These are phyloP conservation scores for Petrophora chlorosata DNA, from an alignment of 2,888 invertebrate species.

Conservation along the genomic window DNA sequence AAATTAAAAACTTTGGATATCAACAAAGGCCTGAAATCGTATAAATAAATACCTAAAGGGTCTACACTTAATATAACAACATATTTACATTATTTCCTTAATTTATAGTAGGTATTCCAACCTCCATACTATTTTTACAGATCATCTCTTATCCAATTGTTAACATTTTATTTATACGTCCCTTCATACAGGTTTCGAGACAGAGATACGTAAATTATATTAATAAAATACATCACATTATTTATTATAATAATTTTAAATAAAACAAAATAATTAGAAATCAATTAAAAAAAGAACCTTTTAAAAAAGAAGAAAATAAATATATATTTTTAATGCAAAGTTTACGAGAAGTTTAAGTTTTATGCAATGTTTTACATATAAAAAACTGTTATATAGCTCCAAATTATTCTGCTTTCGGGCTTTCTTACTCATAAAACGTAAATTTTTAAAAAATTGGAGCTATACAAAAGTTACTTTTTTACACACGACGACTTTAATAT, in stretches of 20 bases:
- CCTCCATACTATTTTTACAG: constrained; percentile 59
- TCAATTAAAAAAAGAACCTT: too few species aligned
- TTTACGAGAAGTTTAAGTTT: too few species aligned
- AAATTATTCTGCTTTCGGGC: too few species aligned
- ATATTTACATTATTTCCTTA: constrained; percentile 71
- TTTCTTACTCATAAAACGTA: too few species aligned
- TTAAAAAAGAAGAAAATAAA: too few species aligned
- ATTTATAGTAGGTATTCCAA: constrained; percentile 38
- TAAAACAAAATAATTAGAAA: not conserved
- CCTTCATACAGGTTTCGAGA: constrained; percentile 49
- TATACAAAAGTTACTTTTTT: too few species aligned
- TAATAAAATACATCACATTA: too few species aligned
- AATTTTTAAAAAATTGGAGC: too few species aligned
- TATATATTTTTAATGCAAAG: too few species aligned
- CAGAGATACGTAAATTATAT: constrained; percentile 41
- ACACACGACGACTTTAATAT: too few species aligned
- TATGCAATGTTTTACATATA: too few species aligned
- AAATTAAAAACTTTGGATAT: constrained; percentile 84
- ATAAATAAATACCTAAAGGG: constrained; percentile 82
- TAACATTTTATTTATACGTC: constrained; percentile 63
- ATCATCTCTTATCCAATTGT: constrained; percentile 48
- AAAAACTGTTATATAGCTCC: too few species aligned
- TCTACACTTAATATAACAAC: constrained; percentile 76
- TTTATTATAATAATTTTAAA: not conserved
- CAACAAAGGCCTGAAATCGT: constrained; percentile 82